A percentile compares a stretch with the other conserved stretches of the same genome.
Evolutionary conservation across 2,888 invertebrate genomes (phyloP).

Genomic region (Mongoloraphidia duomilia): DNA sequence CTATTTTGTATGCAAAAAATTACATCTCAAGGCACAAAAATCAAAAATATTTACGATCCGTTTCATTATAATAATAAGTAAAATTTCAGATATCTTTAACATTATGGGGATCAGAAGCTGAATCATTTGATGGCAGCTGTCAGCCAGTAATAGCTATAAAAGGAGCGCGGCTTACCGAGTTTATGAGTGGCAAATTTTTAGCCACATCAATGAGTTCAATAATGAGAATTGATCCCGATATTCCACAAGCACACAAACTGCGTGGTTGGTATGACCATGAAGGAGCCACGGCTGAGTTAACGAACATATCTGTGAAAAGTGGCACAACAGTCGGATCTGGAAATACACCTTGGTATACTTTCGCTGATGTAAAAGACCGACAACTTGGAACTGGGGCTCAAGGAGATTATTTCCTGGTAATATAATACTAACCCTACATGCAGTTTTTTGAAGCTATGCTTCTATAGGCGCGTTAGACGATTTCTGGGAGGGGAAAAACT

Average conservation of each 20-base stretch:
- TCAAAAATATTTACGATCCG: too few relatives aligned
- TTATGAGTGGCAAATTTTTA: constrained; percentile 64
- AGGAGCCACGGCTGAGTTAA: constrained; percentile 45
- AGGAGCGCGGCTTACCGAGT: constrained; percentile 74
- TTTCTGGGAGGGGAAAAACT: too few relatives aligned
- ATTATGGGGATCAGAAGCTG: constrained; percentile 84
- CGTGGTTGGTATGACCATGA: constrained; percentile 85
- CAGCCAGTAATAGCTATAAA: constrained; percentile 79
- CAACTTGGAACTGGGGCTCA: constrained; percentile 61
- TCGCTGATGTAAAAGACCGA: constrained; percentile 56
- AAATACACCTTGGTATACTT: constrained; percentile 55
- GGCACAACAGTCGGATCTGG: constrained; percentile 33
- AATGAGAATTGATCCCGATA: constrained; percentile 75
- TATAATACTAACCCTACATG: too few relatives aligned
- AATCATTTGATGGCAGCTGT: constrained; percentile 59
- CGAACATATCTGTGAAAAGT: constrained; percentile 46
- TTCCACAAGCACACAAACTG: constrained; percentile 70
- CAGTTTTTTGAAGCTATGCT: too few relatives aligned
- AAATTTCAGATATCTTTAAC: constrained; percentile 54
- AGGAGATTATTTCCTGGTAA: constrained; percentile 54
- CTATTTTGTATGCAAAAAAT: too few relatives aligned
- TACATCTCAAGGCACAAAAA: too few relatives aligned
- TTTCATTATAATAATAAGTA: neutral
- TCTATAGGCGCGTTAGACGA: too few relatives aligned
- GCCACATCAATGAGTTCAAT: constrained; percentile 40